These are phyloP conservation scores for Eospalax fontanierii DNA, from an alignment of 2,797 vertebrate genomes.

Conservation along the genomic window DNA sequence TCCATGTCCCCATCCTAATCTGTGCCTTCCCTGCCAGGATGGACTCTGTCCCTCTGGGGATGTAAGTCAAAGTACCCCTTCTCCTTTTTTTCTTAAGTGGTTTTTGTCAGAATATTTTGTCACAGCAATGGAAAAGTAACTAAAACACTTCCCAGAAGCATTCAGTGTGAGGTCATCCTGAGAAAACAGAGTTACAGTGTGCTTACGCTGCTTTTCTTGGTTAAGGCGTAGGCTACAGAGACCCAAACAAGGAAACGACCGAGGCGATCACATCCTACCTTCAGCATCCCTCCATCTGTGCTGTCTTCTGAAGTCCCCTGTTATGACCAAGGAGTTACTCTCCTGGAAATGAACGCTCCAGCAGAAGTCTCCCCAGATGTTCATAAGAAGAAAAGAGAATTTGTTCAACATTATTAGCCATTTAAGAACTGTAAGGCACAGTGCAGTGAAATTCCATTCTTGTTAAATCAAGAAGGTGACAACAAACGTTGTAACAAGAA, in stretches of 20 bases:
- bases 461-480: not conserved
- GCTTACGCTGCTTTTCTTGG: not conserved
- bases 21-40: no score
- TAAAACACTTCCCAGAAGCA: not conserved
- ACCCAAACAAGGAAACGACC: not conserved
- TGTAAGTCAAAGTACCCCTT: no score
- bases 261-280: not conserved
- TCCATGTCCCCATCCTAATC: no score
- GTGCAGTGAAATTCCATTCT: not conserved
- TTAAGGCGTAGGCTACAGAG: not conserved
- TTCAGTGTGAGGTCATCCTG: not conserved
- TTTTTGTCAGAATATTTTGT: no score
- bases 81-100: no score
- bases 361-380: not conserved
- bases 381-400: not conserved
- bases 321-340: not conserved
- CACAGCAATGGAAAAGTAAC: no score
- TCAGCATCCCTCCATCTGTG: not conserved
- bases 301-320: not conserved
- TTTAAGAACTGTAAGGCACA: not conserved
- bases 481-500: not conserved
- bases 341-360: not conserved
- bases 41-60: no score
- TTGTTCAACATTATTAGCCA: slow-evolving; percentile 1
- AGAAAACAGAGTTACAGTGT: not conserved